Conservation (phyloP, 2,797 vertebrate species). For the Loriculus beryllinus region DNA sequence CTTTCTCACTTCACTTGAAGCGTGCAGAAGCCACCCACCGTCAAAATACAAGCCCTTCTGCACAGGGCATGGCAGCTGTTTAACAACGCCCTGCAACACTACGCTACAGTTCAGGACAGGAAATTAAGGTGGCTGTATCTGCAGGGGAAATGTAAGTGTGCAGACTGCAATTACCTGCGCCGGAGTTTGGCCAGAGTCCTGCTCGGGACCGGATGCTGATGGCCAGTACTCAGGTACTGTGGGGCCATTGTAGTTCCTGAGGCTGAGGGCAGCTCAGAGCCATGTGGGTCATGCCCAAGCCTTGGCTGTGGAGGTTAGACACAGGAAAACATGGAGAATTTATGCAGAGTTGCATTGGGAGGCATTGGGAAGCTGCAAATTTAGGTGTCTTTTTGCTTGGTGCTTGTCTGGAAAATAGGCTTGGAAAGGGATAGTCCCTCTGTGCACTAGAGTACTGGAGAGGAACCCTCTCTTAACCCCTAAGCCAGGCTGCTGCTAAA, state of each 20-base stretch:
- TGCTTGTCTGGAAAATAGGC: background rate
- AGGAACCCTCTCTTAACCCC: background rate
- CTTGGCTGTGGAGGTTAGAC: background rate
- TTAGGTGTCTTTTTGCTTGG: background rate
- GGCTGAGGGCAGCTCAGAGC: accelerated
- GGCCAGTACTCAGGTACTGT: background rate
- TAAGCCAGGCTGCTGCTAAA: background rate
- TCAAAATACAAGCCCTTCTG: background rate
- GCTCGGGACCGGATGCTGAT: accelerated
- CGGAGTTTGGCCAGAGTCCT: background rate
- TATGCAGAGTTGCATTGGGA: background rate
- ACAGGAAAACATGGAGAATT: background rate
- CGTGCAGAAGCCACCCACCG: background rate
- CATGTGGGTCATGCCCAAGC: background rate
- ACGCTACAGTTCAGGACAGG: conserved; percentile 16
- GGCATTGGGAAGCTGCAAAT: background rate
- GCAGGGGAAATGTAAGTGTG: background rate
- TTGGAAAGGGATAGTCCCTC: background rate
- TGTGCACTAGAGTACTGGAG: background rate
- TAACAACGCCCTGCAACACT: background rate
- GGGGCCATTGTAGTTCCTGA: background rate
- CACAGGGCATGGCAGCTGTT: conserved; percentile 12
- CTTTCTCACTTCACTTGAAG: background rate
- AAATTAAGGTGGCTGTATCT: conserved; percentile 60
- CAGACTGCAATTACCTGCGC: conserved; percentile 15